Base-by-base conservation (phyloP, 1,140 invertebrate genomes). In the Neomicropteryx cornuta region DNA sequence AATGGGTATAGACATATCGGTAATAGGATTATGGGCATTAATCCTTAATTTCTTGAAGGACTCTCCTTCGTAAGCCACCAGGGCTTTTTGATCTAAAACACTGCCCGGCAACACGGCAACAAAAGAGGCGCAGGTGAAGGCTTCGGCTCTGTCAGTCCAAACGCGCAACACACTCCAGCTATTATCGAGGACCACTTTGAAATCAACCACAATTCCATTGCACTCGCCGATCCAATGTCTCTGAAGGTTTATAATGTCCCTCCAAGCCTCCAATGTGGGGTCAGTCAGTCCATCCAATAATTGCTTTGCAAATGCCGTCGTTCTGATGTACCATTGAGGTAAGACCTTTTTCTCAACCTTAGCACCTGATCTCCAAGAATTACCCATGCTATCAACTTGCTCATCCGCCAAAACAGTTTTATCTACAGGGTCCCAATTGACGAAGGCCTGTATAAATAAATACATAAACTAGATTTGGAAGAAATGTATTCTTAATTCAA, bases 361-460 rank as follows among this genome's bases (percentile, higher is more conserved):
- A 5, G 90, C 94, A 2, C 96, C 96, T 13, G 96, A 99, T 40
- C 97, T 71, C 97, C 97, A 99, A 1, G 93, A 96, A 46, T 72
- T 73, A 16, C 92, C 89, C 57, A 87, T 75, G 29, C 78, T 76
- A 70, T 96, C 92, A 18, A 99, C 88, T 76, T 99, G 97, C 62
- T 99, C 97, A 70, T 97, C 84, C 13, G 97, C 97, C 38, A 99
- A 60, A 4, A 99, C 97, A 10, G 97, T 99, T 60, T 90, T 62
- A 68, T 99, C 97, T 1, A 99, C 71, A 0, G 97, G 97, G 76
- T 99, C 97, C 96, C 96, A 99, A 68, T 98, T 97, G 0, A 99
- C 96, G 44, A 81, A 68, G 13, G 87, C 81, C 77, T 86, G 34
- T 24, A 48, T 46, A 22, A 45, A 36, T 32, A 27, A 35, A 24